Evolutionary conservation across 2,113 vertebrate genomes (phyloP).

Genomic region (Platysternon megacephalum): DNA sequence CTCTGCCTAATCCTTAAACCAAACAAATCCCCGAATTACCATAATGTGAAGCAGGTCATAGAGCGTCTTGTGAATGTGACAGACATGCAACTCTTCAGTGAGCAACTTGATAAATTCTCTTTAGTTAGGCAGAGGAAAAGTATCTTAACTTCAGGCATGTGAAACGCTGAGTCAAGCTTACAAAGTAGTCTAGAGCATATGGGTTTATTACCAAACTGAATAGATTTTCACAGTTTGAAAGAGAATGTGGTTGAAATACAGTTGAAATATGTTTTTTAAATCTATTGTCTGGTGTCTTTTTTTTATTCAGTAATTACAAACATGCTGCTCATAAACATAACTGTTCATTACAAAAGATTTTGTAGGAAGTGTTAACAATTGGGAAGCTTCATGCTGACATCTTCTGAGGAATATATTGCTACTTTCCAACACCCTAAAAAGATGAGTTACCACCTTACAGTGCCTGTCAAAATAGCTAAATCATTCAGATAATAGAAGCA

Average conservation of each 20-base stretch:
- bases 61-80: slow-evolving; percentile 43
- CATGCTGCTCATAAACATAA: not conserved
- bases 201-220: slow-evolving; percentile 51
- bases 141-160: slow-evolving; percentile 33
- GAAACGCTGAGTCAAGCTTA: slow-evolving; percentile 58
- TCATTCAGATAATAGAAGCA: not conserved
- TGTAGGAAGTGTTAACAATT: not conserved
- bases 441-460: not conserved
- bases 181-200: slow-evolving; percentile 26
- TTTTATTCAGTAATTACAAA: slow-evolving; percentile 44
- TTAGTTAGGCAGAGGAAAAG: slow-evolving; percentile 32
- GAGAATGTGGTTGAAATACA: slow-evolving; percentile 71
- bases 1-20: slow-evolving; percentile 26
- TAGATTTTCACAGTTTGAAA: slow-evolving; percentile 64
- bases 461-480: not conserved
- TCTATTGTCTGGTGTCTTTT: slow-evolving; percentile 68
- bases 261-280: slow-evolving; percentile 71
- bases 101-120: slow-evolving; percentile 33
- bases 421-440: not conserved
- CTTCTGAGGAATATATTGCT: not conserved
- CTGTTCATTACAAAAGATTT: not conserved
- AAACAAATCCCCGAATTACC: slow-evolving; percentile 9
- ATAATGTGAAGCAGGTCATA: slow-evolving; percentile 31
- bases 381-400: not conserved
- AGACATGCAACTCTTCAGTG: slow-evolving; percentile 53